Percentiles rank a stretch among this genome's conserved stretches.
Conservation (phyloP, 2,113 vertebrate species). For the Rhodinocichla rosea region DNA sequence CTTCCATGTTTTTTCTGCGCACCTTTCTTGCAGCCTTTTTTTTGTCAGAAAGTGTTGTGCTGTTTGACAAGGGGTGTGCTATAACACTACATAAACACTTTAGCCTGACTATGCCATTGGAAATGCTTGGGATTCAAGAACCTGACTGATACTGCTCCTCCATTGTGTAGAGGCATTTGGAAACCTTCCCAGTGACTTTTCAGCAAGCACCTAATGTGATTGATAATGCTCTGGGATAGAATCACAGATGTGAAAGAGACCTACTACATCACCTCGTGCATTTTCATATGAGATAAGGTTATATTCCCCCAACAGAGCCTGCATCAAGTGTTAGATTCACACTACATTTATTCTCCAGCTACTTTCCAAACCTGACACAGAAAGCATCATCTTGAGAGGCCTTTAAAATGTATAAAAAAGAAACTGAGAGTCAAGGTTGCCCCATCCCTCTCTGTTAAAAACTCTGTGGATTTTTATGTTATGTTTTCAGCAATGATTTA, state of each 20-base stretch:
- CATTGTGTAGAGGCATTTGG: constrained; percentile 3
- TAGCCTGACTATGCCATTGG: background rate
- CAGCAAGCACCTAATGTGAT: constrained; percentile 1
- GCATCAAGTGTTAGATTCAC: background rate
- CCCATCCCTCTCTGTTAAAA: background rate
- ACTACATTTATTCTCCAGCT: background rate
- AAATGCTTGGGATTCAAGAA: background rate
- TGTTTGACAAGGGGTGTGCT: background rate
- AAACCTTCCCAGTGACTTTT: constrained; percentile 36
- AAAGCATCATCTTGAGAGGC: background rate
- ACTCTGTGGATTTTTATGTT: background rate
- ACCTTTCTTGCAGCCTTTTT: background rate
- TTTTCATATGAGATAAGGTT: background rate
- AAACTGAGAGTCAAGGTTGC: background rate
- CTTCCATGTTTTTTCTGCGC: background rate
- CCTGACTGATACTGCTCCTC: background rate
- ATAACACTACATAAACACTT: background rate
- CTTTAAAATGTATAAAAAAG: background rate
- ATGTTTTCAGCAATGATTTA: background rate
- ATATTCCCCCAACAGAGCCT: background rate
- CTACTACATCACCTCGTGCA: background rate
- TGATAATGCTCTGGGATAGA: background rate
- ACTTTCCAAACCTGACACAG: background rate
- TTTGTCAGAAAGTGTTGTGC: background rate
- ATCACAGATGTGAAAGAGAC: background rate